A percentile compares a stretch with the other conserved stretches of the same genome.
Evolutionary conservation across 2,113 vertebrate species (phyloP).

Genomic region (Myrmophylax atrothorax): DNA sequence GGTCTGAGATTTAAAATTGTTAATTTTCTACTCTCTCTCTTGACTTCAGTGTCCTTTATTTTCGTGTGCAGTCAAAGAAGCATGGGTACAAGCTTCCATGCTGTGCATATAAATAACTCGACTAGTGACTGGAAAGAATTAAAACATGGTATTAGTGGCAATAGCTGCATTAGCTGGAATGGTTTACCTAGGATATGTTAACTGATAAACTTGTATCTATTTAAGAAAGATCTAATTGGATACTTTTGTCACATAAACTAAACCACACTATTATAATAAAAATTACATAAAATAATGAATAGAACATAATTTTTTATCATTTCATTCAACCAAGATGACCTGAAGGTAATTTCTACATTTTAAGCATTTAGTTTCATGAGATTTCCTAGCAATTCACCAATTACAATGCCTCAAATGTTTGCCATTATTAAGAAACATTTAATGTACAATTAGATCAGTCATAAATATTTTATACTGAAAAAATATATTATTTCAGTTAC

Average conservation of each 20-base stretch:
- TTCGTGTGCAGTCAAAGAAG: conserved; percentile 55
- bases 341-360: conserved; percentile 45
- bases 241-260: conserved; percentile 37
- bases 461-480: conserved; percentile 48
- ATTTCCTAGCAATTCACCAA: conserved; percentile 11
- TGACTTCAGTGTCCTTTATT: conserved; percentile 46
- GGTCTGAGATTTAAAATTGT: conserved; percentile 22
- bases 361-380: conserved; percentile 35
- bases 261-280: conserved; percentile 31
- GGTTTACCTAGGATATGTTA: conserved; percentile 14
- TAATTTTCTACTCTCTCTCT: conserved; percentile 46
- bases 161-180: conserved; percentile 48
- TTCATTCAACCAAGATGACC: conserved; percentile 34
- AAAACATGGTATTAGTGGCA: conserved; percentile 1
- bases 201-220: conserved; percentile 44
- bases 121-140: conserved; percentile 47
- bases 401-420: conserved; percentile 7
- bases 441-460: neutral
- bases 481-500: conserved; percentile 15
- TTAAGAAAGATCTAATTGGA: conserved; percentile 55
- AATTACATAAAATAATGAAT: conserved; percentile 14
- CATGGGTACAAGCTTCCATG: conserved; percentile 45
- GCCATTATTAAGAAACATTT: conserved; percentile 43
- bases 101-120: conserved; percentile 52
- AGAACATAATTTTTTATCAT: conserved; percentile 27